Conservation (phyloP, 2,113 vertebrate species). For the Bujurquina vittata region DNA sequence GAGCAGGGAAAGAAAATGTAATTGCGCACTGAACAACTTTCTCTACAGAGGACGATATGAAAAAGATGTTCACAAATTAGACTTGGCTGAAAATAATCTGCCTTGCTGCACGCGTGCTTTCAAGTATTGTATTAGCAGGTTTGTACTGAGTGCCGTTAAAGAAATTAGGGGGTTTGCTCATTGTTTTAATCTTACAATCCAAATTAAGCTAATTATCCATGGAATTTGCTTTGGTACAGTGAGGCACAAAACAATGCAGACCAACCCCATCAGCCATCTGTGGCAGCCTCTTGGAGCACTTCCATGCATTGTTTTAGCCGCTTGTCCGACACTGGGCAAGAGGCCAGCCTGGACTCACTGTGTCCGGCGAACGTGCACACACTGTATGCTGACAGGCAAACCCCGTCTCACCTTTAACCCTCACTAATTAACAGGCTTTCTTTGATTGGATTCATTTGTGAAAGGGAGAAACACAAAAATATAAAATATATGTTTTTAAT, state of each 20-base stretch:
- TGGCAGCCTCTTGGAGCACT: background rate
- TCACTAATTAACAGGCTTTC: background rate
- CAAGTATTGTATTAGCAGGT: background rate
- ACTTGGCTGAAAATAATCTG: background rate
- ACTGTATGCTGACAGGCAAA: background rate
- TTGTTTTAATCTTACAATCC: background rate
- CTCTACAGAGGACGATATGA: background rate
- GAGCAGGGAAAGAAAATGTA: conserved; percentile 22
- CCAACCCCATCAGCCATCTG: background rate
- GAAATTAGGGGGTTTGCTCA: background rate
- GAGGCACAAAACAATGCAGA: background rate
- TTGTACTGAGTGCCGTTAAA: background rate
- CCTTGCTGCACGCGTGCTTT: background rate
- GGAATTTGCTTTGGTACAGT: background rate
- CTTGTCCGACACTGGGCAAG: background rate
- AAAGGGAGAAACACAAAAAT: background rate
- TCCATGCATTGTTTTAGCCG: background rate
- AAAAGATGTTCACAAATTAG: background rate
- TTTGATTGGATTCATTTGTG: background rate
- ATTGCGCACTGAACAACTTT: background rate
- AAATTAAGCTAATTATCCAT: background rate
- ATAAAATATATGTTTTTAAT: background rate
- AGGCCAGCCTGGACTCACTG: background rate
- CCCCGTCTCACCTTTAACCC: background rate
- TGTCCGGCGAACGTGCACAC: background rate